A percentile compares a stretch with the other conserved stretches of the same genome.
phyloP scores from a whole-genome alignment of 2,888 invertebrate species.

The Oscheius sp. region DNA sequence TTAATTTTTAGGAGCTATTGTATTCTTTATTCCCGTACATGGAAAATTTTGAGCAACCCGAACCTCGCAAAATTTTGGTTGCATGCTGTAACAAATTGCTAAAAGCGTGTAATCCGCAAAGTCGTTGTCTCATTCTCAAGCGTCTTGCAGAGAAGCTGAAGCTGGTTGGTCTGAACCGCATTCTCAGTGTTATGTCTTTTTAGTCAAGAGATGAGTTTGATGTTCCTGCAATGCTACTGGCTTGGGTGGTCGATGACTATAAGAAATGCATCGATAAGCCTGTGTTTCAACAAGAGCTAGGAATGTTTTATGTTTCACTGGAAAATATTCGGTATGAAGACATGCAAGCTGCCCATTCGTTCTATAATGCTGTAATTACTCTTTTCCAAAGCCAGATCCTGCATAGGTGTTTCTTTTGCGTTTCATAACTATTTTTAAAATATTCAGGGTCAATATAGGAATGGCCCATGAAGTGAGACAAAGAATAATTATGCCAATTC shows the following conservation, averaged over 20 bases:
- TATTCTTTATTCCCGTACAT: conserved; percentile 31
- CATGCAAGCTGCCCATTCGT: conserved; percentile 2
- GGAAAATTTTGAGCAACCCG: conserved; percentile 14
- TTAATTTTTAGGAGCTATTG: conserved; percentile 14
- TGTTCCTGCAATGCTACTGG: conserved; percentile 14
- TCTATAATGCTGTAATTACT: conserved; percentile 25
- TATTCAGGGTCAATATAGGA: not conserved
- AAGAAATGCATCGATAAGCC: not conserved
- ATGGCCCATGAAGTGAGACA: not conserved
- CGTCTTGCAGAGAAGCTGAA: conserved; percentile 2
- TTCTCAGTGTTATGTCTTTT: not conserved
- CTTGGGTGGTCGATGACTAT: conserved; percentile 35
- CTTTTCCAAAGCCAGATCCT: not conserved
- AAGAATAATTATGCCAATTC: conserved; percentile 6
- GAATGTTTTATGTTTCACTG: conserved; percentile 1
- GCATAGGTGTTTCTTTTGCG: not conserved
- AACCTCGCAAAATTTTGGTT: conserved; percentile 2
- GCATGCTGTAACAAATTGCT: not conserved
- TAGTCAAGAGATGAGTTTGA: conserved; percentile 15
- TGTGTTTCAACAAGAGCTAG: conserved; percentile 24
- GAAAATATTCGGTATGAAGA: conserved; percentile 28
- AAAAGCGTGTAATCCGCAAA: not conserved
- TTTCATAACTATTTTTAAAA: not conserved
- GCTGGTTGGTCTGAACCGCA: not conserved
- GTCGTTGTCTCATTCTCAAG: conserved; percentile 28